These are phyloP conservation scores for Ceriagrion tenellum DNA, from an alignment of 2,888 invertebrate genomes.

Conservation along the genomic window DNA sequence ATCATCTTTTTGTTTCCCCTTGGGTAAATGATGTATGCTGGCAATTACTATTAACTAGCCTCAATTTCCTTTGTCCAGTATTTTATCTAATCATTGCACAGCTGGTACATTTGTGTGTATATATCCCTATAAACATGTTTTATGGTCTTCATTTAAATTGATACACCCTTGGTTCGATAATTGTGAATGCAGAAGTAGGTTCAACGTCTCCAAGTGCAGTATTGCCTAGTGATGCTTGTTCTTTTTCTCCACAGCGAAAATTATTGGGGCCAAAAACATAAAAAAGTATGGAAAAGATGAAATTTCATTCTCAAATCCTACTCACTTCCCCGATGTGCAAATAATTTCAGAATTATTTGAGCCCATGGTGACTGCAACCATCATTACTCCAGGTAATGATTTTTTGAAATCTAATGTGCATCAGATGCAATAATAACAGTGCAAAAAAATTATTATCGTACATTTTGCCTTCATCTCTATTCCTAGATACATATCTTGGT, in stretches of 20 bases:
- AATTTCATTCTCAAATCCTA: slow-evolving; percentile 86
- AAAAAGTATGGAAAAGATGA: slow-evolving; percentile 82
- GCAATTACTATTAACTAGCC: too few relatives aligned
- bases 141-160: too few relatives aligned
- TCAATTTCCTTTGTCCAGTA: too few relatives aligned
- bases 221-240: neutral
- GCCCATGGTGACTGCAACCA: slow-evolving; percentile 92
- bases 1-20: too few relatives aligned
- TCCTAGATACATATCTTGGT: slow-evolving; percentile 83
- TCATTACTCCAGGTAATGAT: slow-evolving; percentile 87
- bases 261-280: slow-evolving; percentile 87
- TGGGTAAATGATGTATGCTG: too few relatives aligned
- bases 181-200: too few relatives aligned
- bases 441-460: neutral
- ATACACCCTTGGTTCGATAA: too few relatives aligned
- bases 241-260: slow-evolving; percentile 79
- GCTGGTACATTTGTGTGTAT: too few relatives aligned
- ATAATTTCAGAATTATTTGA: slow-evolving; percentile 89
- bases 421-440: neutral
- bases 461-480: slow-evolving; percentile 52
- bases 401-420: neutral
- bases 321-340: slow-evolving; percentile 83
- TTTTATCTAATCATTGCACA: too few relatives aligned
- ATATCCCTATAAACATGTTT: too few relatives aligned
- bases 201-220: too few relatives aligned